Conservation (phyloP, 2,113 vertebrate genomes). For the Shinisaurus crocodilurus region DNA sequence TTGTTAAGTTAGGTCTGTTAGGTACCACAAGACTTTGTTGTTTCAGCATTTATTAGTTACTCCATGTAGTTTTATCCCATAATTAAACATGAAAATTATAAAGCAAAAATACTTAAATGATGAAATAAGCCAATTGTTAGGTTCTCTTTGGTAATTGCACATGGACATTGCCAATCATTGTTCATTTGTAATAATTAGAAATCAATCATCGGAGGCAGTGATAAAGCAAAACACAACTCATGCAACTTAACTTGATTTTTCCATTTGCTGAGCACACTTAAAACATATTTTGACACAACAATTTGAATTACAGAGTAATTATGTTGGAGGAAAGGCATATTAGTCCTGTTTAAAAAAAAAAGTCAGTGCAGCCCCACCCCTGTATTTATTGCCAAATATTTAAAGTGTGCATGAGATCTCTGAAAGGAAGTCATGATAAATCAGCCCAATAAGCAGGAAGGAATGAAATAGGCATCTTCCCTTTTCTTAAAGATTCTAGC, state of each 20-base stretch:
- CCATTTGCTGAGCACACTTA: background rate
- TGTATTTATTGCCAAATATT: background rate
- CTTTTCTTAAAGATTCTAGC: background rate
- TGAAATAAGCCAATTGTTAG: background rate
- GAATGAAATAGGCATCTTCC: background rate
- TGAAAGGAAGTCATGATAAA: background rate
- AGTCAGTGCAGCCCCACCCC: background rate
- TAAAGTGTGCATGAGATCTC: background rate
- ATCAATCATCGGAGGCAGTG: background rate
- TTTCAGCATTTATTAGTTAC: accelerated
- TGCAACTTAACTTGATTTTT: background rate
- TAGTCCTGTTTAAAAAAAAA: background rate
- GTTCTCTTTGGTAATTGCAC: background rate
- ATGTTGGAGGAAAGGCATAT: background rate
- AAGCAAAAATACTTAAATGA: background rate
- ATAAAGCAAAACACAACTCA: background rate
- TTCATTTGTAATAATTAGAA: background rate
- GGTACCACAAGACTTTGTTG: too few relatives aligned
- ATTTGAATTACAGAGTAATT: background rate
- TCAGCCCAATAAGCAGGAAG: background rate
- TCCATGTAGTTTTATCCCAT: conserved; percentile 14
- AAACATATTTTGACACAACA: background rate
- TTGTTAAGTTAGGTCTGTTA: too few relatives aligned
- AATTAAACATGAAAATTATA: conserved; percentile 15
- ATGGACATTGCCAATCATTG: background rate